Base-by-base conservation (phyloP, 2,888 invertebrate species). In the Punctoribates punctum region DNA sequence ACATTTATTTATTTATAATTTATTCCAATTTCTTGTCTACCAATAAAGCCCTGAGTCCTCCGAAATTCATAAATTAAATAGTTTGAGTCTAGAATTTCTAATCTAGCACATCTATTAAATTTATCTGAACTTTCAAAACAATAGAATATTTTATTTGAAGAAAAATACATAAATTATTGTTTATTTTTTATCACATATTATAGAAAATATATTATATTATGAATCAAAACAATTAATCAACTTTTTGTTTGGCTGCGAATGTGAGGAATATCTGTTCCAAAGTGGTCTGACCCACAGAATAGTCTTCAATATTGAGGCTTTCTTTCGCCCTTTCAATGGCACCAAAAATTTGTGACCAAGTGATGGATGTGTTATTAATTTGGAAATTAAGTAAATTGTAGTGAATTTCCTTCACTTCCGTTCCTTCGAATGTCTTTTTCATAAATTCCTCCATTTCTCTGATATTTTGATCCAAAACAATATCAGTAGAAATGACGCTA, bases 191-290 rank as follows among this genome's bases (percentile, higher is more conserved):
- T 48, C 13, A 17, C 15, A 48, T 17, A 9, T 48, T 15, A 54
- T 54, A 20, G 5, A 54, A 54, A 48, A 54, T 20, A 54, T 8
- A 54, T 23, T 20, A 54, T n/a, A 54, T 67, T 67, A 20, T 38
- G 15, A 70, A 1, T 11, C 13, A 62, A 23, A 20, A 57, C 13
- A 17, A n/a, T 34, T 34, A 34, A 4, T 74, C 74, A 20, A 42
- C 73, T 48, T 42, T 27, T 70, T 77, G 77, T 42, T 74, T 20
- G n/a, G 70, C 20, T 1, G 78, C 78, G 57, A 77, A 77, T n/a
- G 67, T 29, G 0, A 80, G 48, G 60, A 80, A 80, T 17, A 80
- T 79, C 76, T 80, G 80, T 46, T 80, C 80, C 38, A 80, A 60
- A 27, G 79, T 79, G 8, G 80, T 80, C 51, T 80, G 79, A n/a